These are phyloP conservation scores for Sebastiscus tertius DNA, from an alignment of 2,797 vertebrate species.

Conservation along the genomic window DNA sequence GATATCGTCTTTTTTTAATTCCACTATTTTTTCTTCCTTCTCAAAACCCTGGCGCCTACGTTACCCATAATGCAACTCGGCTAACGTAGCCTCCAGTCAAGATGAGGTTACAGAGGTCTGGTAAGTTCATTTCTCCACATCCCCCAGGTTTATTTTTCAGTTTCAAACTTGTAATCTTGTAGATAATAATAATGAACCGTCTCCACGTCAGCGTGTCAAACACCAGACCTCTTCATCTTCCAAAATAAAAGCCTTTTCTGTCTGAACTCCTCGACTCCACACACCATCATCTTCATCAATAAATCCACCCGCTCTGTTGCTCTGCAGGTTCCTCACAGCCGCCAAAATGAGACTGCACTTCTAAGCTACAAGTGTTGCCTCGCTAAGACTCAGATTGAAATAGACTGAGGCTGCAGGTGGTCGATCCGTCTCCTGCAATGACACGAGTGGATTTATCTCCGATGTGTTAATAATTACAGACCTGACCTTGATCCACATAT, in stretches of 20 bases:
- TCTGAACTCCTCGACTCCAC: not conserved
- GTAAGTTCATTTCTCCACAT: not conserved
- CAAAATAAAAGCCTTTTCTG: not conserved
- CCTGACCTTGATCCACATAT: slow-evolving; percentile 12
- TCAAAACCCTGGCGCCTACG: too few species aligned
- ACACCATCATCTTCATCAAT: not conserved
- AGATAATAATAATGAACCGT: not conserved
- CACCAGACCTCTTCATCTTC: not conserved
- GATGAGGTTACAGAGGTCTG: not conserved
- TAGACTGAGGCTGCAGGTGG: not conserved
- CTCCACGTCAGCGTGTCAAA: not conserved
- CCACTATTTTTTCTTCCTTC: too few species aligned
- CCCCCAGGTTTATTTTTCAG: not conserved
- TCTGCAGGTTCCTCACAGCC: not conserved
- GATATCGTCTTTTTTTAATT: not conserved
- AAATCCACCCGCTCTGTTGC: not conserved
- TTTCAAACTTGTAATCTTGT: not conserved
- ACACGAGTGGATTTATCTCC: slow-evolving; percentile 19
- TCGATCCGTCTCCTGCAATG: not conserved
- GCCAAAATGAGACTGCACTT: not conserved
- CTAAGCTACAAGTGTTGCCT: not conserved
- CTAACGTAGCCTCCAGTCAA: not conserved
- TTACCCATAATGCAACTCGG: not conserved
- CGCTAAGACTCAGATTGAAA: not conserved
- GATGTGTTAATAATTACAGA: slow-evolving; percentile 36